Conservation (phyloP, 1,140 invertebrate genomes). For the Drosophila novamexicana region DNA sequence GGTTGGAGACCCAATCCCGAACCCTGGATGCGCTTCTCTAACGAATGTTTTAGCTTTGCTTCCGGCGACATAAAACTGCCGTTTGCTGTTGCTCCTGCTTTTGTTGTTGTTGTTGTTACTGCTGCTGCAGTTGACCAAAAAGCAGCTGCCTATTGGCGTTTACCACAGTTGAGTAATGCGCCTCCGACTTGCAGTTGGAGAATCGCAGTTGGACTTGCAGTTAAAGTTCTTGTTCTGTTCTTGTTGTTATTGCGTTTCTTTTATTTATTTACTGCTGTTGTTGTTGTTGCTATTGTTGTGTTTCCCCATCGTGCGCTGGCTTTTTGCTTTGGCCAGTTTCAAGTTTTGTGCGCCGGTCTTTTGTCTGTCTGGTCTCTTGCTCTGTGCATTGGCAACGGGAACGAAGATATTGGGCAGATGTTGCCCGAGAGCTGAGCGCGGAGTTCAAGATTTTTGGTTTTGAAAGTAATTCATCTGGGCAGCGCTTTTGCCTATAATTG, state of each 20-base stretch:
- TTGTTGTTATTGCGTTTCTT: conserved; percentile 44
- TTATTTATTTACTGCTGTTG: conserved; percentile 46
- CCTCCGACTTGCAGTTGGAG: conserved; percentile 42
- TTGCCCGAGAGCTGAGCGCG: conserved; percentile 21
- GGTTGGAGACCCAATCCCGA: conserved; percentile 16
- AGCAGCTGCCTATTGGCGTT: conserved; percentile 77
- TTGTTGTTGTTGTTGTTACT: conserved; percentile 17
- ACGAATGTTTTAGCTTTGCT: conserved; percentile 71
- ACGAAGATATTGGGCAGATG: conserved; percentile 52
- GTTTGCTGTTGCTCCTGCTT: conserved; percentile 48
- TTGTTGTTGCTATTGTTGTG: conserved; percentile 36
- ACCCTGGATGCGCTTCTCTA: conserved; percentile 49
- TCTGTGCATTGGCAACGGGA: background rate
- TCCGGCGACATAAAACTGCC: conserved; percentile 80
- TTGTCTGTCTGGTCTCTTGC: conserved; percentile 1
- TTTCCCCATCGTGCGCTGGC: conserved; percentile 18
- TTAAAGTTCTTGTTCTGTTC: conserved; percentile 36
- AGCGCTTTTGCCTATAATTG: conserved; percentile 65
- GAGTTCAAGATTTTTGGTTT: conserved; percentile 67
- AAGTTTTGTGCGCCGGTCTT: conserved; percentile 36
- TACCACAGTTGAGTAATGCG: conserved; percentile 73
- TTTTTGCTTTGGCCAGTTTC: conserved; percentile 52
- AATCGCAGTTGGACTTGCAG: conserved; percentile 32
- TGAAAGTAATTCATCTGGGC: conserved; percentile 78
- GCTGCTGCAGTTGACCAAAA: conserved; percentile 50